These are phyloP conservation scores for Calonectris borealis DNA, from an alignment of 2,113 vertebrate genomes.

Conservation along the genomic window DNA sequence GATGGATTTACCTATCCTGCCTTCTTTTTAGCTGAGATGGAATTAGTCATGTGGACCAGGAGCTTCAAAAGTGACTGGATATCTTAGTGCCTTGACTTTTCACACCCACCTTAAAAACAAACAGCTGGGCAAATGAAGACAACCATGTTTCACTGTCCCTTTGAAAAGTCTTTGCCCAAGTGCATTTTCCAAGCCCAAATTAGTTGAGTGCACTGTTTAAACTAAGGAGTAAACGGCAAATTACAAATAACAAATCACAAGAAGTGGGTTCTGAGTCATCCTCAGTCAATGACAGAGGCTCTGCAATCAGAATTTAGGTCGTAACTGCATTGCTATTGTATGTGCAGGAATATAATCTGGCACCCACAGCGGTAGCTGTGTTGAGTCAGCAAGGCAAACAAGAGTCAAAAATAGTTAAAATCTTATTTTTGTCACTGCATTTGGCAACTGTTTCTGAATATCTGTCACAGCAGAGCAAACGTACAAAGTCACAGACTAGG, in stretches of 20 bases:
- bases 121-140: neutral
- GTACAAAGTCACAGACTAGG: neutral
- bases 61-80: neutral
- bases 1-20: neutral
- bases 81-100: neutral
- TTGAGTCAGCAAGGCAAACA: conserved; percentile 37
- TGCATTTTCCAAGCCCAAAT: neutral
- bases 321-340: neutral
- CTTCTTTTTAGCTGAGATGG: neutral
- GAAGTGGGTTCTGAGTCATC: conserved; percentile 4
- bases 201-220: neutral
- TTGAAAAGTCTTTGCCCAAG: neutral
- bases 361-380: neutral
- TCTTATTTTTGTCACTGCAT: neutral
- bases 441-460: neutral
- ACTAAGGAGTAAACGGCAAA: neutral
- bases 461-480: neutral
- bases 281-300: neutral
- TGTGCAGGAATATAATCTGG: neutral
- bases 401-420: neutral
- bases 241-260: neutral
- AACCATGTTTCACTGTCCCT: neutral
- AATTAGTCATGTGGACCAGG: neutral
- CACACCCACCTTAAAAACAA: neutral
- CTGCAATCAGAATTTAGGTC: conserved; percentile 7